A percentile compares a stretch with the other conserved stretches of the same genome.
Evolutionary conservation across 2,797 vertebrate species (phyloP).

Genomic region (Taeniopygia guttata): DNA sequence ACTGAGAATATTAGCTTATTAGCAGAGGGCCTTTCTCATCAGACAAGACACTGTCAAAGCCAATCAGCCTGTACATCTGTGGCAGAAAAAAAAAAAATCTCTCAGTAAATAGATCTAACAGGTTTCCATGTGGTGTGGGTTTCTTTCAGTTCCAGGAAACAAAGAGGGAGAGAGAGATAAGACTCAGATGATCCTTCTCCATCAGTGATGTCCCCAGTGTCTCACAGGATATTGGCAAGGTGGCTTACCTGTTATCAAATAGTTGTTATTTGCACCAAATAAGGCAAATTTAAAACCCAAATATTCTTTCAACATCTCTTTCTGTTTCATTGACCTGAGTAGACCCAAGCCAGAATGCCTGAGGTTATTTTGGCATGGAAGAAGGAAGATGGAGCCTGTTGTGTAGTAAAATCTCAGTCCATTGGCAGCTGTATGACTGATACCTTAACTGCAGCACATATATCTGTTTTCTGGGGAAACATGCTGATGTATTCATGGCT

Average conservation of each 20-base stretch:
- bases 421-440: neutral
- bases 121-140: neutral
- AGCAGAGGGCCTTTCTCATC: conserved; percentile 3
- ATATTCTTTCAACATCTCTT: neutral
- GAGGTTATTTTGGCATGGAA: neutral
- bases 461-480: neutral
- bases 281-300: neutral
- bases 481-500: neutral
- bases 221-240: neutral
- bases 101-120: neutral
- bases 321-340: neutral
- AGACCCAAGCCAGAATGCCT: neutral
- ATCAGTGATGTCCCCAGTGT: neutral
- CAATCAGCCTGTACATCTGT: neutral
- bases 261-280: neutral
- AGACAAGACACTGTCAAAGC: neutral
- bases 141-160: neutral
- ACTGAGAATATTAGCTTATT: conserved; percentile 60
- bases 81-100: neutral
- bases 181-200: neutral
- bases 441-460: neutral
- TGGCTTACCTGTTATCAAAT: neutral
- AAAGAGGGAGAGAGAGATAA: neutral
- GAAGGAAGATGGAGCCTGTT: neutral
- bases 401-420: neutral